These are phyloP conservation scores for Drosophila melanosoma DNA, from an alignment of 2,888 invertebrate species.

Conservation along the genomic window DNA sequence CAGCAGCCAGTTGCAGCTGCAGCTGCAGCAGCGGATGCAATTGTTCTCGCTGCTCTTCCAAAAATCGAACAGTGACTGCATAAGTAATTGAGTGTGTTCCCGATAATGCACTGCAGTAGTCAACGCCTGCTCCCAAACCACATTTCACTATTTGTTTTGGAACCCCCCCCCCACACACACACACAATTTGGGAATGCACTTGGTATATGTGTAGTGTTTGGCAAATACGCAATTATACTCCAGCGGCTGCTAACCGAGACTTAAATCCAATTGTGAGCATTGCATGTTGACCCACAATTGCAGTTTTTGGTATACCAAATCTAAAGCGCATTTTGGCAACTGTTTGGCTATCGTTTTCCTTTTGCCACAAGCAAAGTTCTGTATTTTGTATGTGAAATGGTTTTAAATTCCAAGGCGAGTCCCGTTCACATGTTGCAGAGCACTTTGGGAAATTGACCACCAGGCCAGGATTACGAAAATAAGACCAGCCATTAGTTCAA, in stretches of 20 bases:
- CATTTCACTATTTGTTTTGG: slow-evolving; percentile 36
- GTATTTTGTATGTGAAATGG: slow-evolving; percentile 3
- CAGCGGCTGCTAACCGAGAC: neutral
- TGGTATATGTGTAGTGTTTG: slow-evolving; percentile 58
- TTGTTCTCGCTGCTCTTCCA: slow-evolving; percentile 52
- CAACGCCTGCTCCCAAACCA: slow-evolving; percentile 33
- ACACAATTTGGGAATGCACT: slow-evolving; percentile 13
- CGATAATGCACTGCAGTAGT: slow-evolving; percentile 69
- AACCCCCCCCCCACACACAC: neutral
- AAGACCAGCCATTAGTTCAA: slow-evolving; percentile 29
- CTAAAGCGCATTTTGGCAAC: slow-evolving; percentile 35
- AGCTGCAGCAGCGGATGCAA: slow-evolving; percentile 68
- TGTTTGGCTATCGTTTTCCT: slow-evolving; percentile 7
- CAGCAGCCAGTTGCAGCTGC: slow-evolving; percentile 36
- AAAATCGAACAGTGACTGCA: slow-evolving; percentile 60
- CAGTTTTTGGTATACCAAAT: neutral
- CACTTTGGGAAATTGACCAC: slow-evolving; percentile 33
- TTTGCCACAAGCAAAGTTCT: slow-evolving; percentile 5
- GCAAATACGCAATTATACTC: slow-evolving; percentile 63
- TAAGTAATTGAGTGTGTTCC: slow-evolving; percentile 80
- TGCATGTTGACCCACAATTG: slow-evolving; percentile 56
- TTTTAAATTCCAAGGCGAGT: slow-evolving; percentile 7
- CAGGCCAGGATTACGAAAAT: slow-evolving; percentile 11
- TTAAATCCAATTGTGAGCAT: slow-evolving; percentile 31
- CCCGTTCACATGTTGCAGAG: slow-evolving; percentile 18